A percentile compares a stretch with the other conserved stretches of the same genome.
Evolutionary conservation across 2,113 vertebrate species (phyloP).

Genomic region (Onychostruthus taczanowskii): DNA sequence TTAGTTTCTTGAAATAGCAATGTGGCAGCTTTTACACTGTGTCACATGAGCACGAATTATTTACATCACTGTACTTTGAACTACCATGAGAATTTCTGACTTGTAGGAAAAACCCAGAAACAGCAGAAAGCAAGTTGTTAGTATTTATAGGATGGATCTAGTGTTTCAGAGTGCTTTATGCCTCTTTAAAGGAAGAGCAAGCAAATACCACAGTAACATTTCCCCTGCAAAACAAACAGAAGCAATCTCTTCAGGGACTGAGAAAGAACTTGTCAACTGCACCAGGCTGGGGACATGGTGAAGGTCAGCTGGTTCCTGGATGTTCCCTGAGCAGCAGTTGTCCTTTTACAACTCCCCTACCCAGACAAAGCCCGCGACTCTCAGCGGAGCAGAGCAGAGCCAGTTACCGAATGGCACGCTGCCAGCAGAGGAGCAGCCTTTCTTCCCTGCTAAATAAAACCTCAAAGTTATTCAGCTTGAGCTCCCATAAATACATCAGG

Average conservation of each 20-base stretch:
- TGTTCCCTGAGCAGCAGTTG: constrained; percentile 46
- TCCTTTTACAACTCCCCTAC: constrained; percentile 40
- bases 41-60: not conserved
- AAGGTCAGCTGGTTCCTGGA: constrained; percentile 44
- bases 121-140: not conserved
- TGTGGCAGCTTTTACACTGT: not conserved
- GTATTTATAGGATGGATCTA: not conserved
- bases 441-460: constrained; percentile 16
- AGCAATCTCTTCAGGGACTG: constrained; percentile 14
- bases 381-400: not conserved
- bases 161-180: not conserved
- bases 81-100: not conserved
- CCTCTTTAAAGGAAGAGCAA: constrained; percentile 7
- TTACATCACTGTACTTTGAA: not conserved
- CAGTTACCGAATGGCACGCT: not conserved
- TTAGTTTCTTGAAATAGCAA: not conserved
- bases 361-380: not conserved
- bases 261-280: constrained; percentile 32
- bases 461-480: constrained; percentile 13
- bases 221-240: constrained; percentile 46
- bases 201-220: constrained; percentile 66
- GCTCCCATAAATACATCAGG: constrained; percentile 21
- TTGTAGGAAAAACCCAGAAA: not conserved
- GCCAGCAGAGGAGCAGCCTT: constrained; percentile 26
- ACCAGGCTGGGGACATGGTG: not conserved